Evolutionary conservation across 2,888 invertebrate genomes (phyloP).

Genomic region (Cyclophora punctaria): DNA sequence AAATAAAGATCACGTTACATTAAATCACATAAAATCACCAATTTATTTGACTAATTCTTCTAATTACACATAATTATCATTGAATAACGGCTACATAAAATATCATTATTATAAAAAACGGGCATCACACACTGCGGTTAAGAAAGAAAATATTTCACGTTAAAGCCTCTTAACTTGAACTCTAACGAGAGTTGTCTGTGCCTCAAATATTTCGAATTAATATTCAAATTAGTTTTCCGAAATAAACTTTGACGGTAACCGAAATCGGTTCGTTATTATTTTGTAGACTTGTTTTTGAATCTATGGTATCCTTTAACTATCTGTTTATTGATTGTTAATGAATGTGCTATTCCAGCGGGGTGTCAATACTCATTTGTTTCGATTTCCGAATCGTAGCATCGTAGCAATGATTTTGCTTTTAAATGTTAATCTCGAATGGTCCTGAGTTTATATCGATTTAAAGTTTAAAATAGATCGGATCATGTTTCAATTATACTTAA

Average conservation of each 20-base stretch:
- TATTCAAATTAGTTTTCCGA: conserved; percentile 37
- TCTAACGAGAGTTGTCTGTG: conserved; percentile 54
- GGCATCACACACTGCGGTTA: conserved; percentile 16
- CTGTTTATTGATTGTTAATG: too few relatives aligned
- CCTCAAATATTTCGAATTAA: conserved; percentile 53
- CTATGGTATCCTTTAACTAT: background rate
- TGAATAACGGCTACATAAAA: conserved; percentile 9
- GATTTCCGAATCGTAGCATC: too few relatives aligned
- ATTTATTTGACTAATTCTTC: conserved; percentile 10
- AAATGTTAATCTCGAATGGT: too few relatives aligned
- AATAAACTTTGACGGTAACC: conserved; percentile 12
- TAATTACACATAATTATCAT: conserved; percentile 8
- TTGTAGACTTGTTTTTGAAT: background rate
- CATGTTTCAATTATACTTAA: too few relatives aligned
- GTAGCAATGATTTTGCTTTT: too few relatives aligned
- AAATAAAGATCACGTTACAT: too few relatives aligned
- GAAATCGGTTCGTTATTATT: background rate
- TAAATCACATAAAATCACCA: too few relatives aligned
- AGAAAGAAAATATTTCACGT: conserved; percentile 39
- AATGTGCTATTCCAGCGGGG: too few relatives aligned
- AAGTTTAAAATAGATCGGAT: too few relatives aligned
- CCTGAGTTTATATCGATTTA: too few relatives aligned
- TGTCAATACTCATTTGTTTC: too few relatives aligned
- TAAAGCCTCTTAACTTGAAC: conserved; percentile 56
- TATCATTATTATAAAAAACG: conserved; percentile 4